Percentiles rank a stretch among this genome's conserved stretches.
phyloP scores from a whole-genome alignment of 2,888 invertebrate species.

The Allolobophora icterica region DNA sequence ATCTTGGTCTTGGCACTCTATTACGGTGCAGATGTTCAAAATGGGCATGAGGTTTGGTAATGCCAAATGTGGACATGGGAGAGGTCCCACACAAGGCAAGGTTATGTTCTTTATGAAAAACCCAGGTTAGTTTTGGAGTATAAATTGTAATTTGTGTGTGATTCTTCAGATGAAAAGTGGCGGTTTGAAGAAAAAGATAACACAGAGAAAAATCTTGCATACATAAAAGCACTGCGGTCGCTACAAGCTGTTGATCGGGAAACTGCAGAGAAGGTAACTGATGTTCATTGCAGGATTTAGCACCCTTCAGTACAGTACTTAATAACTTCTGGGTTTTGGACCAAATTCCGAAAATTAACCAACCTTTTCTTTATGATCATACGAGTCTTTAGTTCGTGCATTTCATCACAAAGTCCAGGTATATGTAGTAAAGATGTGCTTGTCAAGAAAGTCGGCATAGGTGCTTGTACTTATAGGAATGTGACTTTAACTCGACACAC shows the following conservation, averaged over 20 bases:
- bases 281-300: background rate
- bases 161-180: conserved; percentile 29
- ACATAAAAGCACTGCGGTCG: conserved; percentile 23
- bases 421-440: too few relatives aligned
- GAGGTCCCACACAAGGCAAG: too few relatives aligned
- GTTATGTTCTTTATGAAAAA: too few relatives aligned
- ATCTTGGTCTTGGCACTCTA: too few relatives aligned
- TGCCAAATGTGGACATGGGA: too few relatives aligned
- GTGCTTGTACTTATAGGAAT: background rate
- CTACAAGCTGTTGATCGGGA: background rate
- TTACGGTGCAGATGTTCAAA: too few relatives aligned
- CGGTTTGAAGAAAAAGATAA: conserved; percentile 31
- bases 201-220: conserved; percentile 32
- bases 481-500: background rate
- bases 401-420: too few relatives aligned
- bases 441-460: background rate
- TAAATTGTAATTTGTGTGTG: background rate
- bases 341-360: too few relatives aligned
- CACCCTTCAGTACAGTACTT: background rate
- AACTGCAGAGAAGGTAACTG: conserved; percentile 29
- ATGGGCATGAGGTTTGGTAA: too few relatives aligned
- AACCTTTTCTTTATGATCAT: too few relatives aligned
- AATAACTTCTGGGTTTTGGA: too few relatives aligned
- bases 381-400: too few relatives aligned
- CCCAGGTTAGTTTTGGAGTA: background rate